Base-by-base conservation (phyloP, 2,888 invertebrate species). In the Tridacna crocea region DNA sequence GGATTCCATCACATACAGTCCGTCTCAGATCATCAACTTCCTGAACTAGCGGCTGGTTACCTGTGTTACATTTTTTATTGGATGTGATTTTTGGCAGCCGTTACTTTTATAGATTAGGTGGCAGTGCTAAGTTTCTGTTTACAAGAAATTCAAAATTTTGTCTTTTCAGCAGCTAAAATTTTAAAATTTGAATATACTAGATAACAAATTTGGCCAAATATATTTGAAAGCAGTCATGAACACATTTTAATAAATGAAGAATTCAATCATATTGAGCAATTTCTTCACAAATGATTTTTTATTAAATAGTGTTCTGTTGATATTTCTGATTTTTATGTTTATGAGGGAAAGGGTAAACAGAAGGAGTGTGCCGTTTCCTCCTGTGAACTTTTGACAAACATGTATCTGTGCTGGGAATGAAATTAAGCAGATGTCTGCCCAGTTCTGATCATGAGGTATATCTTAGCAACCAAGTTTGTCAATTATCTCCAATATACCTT, bases 331-430 rank as follows among this genome's bases (percentile, higher is more conserved):
- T 17, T n/a, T 19, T 46, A 36, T 66, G 46, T 46, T 11, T 13
- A n/a, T 61, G 51, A 26, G 36, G 36, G 22, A 70, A 51, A 70
- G 70, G 48, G 70, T 70, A n/a, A 24, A 68, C 27, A 68, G 24
- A 70, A 51, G 48, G 51, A 70, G 70, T 47, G 51, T 70, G 70
- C 70, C 70, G 17, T n/a, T 27, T 51, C 46, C 51, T 24, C 55
- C 70, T 70, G 70, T 81, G 81, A 81, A 81, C 77, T 81, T 81
- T 81, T 81, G 81, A 81, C 81, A 81, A 81, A 74, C 74, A 66
- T 77, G 77, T 61, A 73, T 47, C 51, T 70, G 65, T 77, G 77
- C 74, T 73, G 66, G 73, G 72, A 77, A 74, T 81, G 81, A 81
- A 81, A 77, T 66, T 68, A 77, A 81, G 68, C 81, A 81, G 81